Evolutionary conservation across 1,140 invertebrate species (phyloP).

Genomic region (Hyposmocoma kahamanoa): DNA sequence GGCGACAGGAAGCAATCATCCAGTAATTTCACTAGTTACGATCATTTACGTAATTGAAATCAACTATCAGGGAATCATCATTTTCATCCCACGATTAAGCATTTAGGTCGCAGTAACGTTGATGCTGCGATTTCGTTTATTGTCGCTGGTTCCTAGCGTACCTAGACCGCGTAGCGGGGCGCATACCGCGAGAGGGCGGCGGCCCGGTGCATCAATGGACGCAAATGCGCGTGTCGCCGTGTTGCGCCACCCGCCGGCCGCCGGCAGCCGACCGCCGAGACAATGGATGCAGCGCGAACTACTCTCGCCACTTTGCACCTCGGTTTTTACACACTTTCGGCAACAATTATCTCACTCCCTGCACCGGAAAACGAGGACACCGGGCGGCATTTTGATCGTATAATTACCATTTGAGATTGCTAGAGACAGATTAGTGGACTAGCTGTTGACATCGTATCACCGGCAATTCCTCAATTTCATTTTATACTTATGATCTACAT

Average conservation of each 20-base stretch:
- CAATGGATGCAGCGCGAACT: conserved; percentile 34
- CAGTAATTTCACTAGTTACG: conserved; percentile 49
- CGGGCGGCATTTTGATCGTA: no score
- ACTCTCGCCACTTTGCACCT: conserved; percentile 38
- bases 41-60: conserved; percentile 55
- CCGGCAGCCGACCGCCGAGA: no score
- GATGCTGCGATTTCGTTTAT: conserved; percentile 50
- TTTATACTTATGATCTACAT: no score
- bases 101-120: conserved; percentile 47
- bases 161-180: background rate
- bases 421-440: no score
- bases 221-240: conserved; percentile 64
- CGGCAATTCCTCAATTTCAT: no score
- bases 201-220: conserved; percentile 50
- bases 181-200: conserved; percentile 13
- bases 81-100: conserved; percentile 56
- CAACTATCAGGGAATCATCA: conserved; percentile 47
- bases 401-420: conserved; percentile 9
- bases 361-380: conserved; percentile 35
- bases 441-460: no score
- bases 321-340: conserved; percentile 39
- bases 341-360: conserved; percentile 35
- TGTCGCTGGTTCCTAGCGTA: conserved; percentile 14
- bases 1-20: conserved; percentile 59
- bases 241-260: conserved; percentile 47